phyloP scores from a whole-genome alignment of 2,113 vertebrate genomes.

The Hyla sarda region DNA sequence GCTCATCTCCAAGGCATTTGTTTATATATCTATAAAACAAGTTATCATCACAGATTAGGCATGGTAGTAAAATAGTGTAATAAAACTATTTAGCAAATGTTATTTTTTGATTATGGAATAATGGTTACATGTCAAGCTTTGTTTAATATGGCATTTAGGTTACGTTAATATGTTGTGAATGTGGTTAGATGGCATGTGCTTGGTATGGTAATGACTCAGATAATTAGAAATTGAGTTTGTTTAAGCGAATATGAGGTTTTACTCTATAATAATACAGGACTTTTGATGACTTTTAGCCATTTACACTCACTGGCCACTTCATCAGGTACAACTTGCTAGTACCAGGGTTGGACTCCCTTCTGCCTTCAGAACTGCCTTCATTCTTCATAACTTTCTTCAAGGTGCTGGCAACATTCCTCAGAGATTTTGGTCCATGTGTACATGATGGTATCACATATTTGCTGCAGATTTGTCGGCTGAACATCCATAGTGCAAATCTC shows the following conservation, averaged over 20 bases:
- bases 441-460: no score
- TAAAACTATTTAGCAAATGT: conserved; percentile 19
- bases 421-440: no score
- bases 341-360: no score
- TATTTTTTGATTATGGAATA: not conserved
- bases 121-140: not conserved
- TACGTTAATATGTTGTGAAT: not conserved
- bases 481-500: no score
- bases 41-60: not conserved
- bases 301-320: no score
- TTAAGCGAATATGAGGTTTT: not conserved
- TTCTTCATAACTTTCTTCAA: no score
- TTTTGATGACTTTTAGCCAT: no score
- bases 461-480: no score
- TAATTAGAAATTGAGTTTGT: not conserved
- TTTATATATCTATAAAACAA: not conserved
- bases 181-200: conserved; percentile 23
- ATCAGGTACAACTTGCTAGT: no score
- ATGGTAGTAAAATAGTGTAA: not conserved
- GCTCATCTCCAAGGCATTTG: not conserved
- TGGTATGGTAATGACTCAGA: not conserved
- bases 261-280: not conserved
- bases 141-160: not conserved
- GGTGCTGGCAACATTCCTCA: no score
- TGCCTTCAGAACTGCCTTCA: no score